A percentile compares a stretch with the other conserved stretches of the same genome.
These are phyloP conservation scores for Amphipoea lucens DNA, from an alignment of 2,888 invertebrate species.

Conservation along the genomic window DNA sequence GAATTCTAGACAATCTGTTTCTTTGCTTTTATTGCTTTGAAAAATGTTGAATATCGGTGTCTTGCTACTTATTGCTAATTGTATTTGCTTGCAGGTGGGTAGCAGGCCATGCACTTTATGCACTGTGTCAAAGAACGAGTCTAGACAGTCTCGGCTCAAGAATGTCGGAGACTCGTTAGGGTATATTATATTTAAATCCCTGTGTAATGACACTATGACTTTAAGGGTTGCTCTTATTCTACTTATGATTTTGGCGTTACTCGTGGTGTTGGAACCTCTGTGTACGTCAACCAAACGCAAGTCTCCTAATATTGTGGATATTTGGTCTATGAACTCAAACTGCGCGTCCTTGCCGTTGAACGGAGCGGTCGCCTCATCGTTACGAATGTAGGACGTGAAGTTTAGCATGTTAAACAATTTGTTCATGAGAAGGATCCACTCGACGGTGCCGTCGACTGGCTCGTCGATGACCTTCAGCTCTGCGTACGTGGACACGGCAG, in stretches of 20 bases:
- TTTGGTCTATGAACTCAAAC: conserved; percentile 37
- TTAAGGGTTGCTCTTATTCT: conserved; percentile 44
- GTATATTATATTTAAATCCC: conserved; percentile 29
- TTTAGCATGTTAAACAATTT: conserved; percentile 52
- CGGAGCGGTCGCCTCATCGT: neutral
- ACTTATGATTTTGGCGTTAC: conserved; percentile 18
- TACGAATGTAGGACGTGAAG: conserved; percentile 29
- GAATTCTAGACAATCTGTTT: conserved; percentile 23
- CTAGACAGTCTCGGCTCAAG: conserved; percentile 51
- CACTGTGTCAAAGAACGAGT: conserved; percentile 45
- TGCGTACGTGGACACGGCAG: conserved; percentile 56
- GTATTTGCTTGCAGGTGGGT: conserved; percentile 43
- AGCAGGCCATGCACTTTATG: conserved; percentile 11
- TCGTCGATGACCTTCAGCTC: conserved; percentile 49
- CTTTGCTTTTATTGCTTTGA: conserved; percentile 20
- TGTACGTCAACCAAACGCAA: conserved; percentile 27
- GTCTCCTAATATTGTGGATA: conserved; percentile 29
- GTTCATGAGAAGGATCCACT: conserved; percentile 57
- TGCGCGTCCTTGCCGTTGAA: conserved; percentile 35
- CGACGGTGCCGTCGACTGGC: conserved; percentile 53
- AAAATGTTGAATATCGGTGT: conserved; percentile 56
- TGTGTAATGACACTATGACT: conserved; percentile 37
- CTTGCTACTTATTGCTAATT: conserved; percentile 9
- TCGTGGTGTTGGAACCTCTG: conserved; percentile 8
- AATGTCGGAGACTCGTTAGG: conserved; percentile 21